Evolutionary conservation across 2,888 invertebrate genomes (phyloP).

Genomic region (Calephelis perditalis): DNA sequence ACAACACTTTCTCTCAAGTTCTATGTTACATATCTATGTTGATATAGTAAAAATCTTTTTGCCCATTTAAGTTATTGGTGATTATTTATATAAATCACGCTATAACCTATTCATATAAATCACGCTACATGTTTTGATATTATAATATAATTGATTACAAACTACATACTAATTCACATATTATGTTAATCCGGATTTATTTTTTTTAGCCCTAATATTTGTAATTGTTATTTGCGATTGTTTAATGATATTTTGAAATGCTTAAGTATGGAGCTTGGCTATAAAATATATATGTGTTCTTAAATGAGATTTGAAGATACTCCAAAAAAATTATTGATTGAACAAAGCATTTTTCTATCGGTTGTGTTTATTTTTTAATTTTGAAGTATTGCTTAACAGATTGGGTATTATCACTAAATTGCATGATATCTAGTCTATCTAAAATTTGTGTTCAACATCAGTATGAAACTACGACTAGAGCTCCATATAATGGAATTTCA

Average conservation of each 20-base stretch:
- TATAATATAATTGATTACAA: too few relatives aligned
- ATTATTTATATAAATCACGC: too few relatives aligned
- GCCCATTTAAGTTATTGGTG: too few relatives aligned
- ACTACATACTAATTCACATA: too few relatives aligned
- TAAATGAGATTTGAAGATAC: neutral
- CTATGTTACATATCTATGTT: too few relatives aligned
- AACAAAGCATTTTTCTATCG: slow-evolving; percentile 3
- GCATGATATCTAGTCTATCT: neutral
- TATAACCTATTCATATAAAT: too few relatives aligned
- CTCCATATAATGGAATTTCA: neutral
- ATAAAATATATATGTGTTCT: neutral
- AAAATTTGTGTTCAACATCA: neutral
- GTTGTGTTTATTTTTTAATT: neutral
- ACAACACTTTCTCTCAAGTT: too few relatives aligned
- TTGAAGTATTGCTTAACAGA: neutral
- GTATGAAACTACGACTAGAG: neutral
- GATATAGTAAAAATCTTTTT: too few relatives aligned
- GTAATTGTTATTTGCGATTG: neutral
- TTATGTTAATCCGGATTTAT: neutral
- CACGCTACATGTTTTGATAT: too few relatives aligned
- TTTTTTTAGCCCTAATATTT: neutral
- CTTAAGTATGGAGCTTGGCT: neutral
- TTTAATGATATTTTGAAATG: neutral
- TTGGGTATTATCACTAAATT: neutral
- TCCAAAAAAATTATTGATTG: neutral